These are phyloP conservation scores for Nomada fucata DNA, from an alignment of 2,888 invertebrate species.

Conservation along the genomic window DNA sequence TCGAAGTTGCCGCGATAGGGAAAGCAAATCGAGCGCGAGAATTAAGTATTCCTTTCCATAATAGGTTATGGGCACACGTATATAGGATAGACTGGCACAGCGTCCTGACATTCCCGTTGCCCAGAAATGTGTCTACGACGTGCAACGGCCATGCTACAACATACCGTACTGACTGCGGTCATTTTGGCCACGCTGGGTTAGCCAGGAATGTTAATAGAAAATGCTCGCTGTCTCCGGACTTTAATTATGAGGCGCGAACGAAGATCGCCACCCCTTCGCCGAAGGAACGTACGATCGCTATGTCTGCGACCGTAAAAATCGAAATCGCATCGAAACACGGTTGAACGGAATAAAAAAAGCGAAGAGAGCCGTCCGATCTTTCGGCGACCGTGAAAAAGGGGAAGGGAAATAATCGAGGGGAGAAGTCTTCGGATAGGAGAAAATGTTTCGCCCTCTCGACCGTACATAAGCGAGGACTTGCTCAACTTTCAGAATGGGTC, in stretches of 20 bases:
- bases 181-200: conserved; percentile 80
- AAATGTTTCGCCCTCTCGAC: conserved; percentile 22
- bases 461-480: conserved; percentile 21
- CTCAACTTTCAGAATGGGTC: conserved; percentile 56
- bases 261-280: conserved; percentile 52
- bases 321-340: not conserved
- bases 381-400: not conserved
- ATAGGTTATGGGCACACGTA: conserved; percentile 29
- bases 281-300: conserved; percentile 11
- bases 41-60: conserved; percentile 62
- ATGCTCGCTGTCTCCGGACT: conserved; percentile 79
- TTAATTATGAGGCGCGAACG: conserved; percentile 78
- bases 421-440: not conserved
- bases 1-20: conserved; percentile 35
- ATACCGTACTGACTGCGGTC: conserved; percentile 78
- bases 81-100: not conserved
- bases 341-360: not conserved
- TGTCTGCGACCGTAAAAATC: too few relatives aligned
- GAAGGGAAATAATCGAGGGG: not conserved
- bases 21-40: conserved; percentile 54
- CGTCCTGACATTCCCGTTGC: conserved; percentile 65
- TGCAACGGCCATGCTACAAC: conserved; percentile 62
- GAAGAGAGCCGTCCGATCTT: not conserved
- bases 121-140: conserved; percentile 64
- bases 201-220: conserved; percentile 83